Base-by-base conservation (phyloP, 2,797 vertebrate species). In the Eutrigla gurnardus region DNA sequence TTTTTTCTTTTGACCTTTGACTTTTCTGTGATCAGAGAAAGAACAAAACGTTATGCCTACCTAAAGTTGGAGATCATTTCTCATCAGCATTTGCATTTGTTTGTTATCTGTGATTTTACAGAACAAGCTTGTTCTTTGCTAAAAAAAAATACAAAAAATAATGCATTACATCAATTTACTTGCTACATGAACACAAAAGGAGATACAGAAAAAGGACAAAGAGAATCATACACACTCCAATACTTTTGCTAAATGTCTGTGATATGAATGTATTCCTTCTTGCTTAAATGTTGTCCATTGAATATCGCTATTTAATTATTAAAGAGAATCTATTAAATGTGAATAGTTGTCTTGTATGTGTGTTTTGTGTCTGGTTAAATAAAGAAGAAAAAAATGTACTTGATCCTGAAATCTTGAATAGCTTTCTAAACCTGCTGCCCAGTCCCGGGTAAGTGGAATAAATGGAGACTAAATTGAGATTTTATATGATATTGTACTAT, bases 281-380 rank as follows among this genome's bases (percentile, higher is more conserved):
- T 25, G 25, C 25, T 25, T 86, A 86, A 85, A 90, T 88, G 88
- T 87, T 86, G 73, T 88, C 80, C 52, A 67, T 79, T 90, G 5
- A 80, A 78, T 78, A 66, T 83, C 84, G 65, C 54, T 84, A 77
- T 89, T 86, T 82, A 87, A 89, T 88, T 80, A 84, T 76, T 90
- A 77, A 87, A 89, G 32, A 63, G 0, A 84, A 80, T 88, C 49
- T 53, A 39, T 78, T 55, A 72, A 88, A 78, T 64, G 10, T 61
- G 42, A 15, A 3, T 1, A 53, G 12, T 5, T 36, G 5, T 25
- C 8, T 52, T 76, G 3, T 37, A 5, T 52, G 3, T 80, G 36
- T 74, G 35, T 84, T 12, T 73, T 60, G 7, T 72, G 42, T 60
- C 25, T 17, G 13, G 43, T 32, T 39, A 39, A 68, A 58, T 58